These are phyloP conservation scores for Serrognathus titanus DNA, from an alignment of 2,888 invertebrate genomes.

Conservation along the genomic window DNA sequence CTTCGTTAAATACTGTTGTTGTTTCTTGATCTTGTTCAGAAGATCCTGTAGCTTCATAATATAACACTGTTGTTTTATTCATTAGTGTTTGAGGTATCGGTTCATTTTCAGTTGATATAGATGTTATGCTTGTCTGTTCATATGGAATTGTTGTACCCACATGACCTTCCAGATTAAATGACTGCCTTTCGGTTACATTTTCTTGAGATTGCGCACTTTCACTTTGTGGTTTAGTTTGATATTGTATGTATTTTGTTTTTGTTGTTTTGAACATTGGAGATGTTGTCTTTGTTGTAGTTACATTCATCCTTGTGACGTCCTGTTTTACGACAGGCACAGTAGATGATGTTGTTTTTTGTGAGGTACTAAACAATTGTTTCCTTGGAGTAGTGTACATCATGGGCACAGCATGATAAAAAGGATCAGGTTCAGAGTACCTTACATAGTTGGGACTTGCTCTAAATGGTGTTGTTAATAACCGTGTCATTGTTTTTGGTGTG, in stretches of 20 bases:
- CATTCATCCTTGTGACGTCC: background rate
- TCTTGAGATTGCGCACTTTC: background rate
- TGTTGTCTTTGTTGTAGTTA: slow-evolving; percentile 9
- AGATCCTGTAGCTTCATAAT: too few relatives aligned
- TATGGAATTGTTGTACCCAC: too few relatives aligned
- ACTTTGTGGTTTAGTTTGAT: background rate
- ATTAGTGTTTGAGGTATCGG: too few relatives aligned
- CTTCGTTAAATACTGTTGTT: too few relatives aligned
- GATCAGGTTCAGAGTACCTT: slow-evolving; percentile 52
- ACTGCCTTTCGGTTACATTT: too few relatives aligned
- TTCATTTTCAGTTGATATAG: slow-evolving; percentile 2
- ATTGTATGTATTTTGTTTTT: background rate
- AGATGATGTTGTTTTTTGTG: background rate
- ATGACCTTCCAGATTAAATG: too few relatives aligned
- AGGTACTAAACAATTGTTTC: background rate
- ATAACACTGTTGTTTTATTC: too few relatives aligned
- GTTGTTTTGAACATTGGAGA: slow-evolving; percentile 8
- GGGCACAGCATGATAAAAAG: slow-evolving; percentile 39
- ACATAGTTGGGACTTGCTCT: slow-evolving; percentile 11
- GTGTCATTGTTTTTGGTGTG: background rate
- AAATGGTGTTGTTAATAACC: slow-evolving; percentile 4
- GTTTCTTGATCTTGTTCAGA: too few relatives aligned
- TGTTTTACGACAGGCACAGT: slow-evolving; percentile 11
- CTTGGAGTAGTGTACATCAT: slow-evolving; percentile 11
- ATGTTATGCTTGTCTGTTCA: slow-evolving; percentile 2